Base-by-base conservation (phyloP, 1,140 invertebrate genomes). In the Diploscapter pachys region DNA sequence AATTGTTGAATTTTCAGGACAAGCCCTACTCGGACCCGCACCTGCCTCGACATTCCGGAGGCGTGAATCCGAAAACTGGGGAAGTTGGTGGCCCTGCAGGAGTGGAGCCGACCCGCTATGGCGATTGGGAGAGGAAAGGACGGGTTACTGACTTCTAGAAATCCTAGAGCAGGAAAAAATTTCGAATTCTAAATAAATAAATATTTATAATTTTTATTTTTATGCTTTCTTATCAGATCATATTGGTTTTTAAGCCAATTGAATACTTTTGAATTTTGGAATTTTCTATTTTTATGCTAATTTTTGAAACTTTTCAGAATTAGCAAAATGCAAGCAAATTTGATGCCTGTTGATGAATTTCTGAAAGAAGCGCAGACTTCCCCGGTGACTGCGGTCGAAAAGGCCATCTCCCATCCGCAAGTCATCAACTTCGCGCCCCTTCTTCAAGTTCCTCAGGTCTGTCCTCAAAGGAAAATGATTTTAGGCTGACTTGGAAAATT, bases 51-150 rank as follows among this genome's bases (percentile, higher is more conserved):
- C 72, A 71, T 57, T 66, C 73, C 4, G 73, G 70, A 4, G 64
- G 79, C 8, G 78, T 83, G 6, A 98, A 99, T 88, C 95, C 95
- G 5, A 81, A 90, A 74, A 98, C 96, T 31, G 96, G 95, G 11
- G 95, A 98, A 89, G 87, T 93, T 73, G 93, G 93, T 76, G 96
- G 97, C 8, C 97, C 96, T 6, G 89, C 90, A 83, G 97, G 97
- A 48, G 96, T 95, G 3, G 96, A 99, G 88, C 97, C 97, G 53
- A 99, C 97, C 52, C 89, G 96, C 80, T 99, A 96, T 88, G 96
- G 96, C 4, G 97, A 99, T 88, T 99, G 97, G 96, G 97, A 99
- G 86, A 89, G 96, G 78, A 99, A 99, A 88, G 97, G 97, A 73
- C 89, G 96, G 84, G 94, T 96, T 9, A 90, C 93, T 6, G 96